Percentiles rank a stretch among this genome's conserved stretches.
Conservation (phyloP, 2,888 invertebrate genomes). For the Villa cingulata region DNA sequence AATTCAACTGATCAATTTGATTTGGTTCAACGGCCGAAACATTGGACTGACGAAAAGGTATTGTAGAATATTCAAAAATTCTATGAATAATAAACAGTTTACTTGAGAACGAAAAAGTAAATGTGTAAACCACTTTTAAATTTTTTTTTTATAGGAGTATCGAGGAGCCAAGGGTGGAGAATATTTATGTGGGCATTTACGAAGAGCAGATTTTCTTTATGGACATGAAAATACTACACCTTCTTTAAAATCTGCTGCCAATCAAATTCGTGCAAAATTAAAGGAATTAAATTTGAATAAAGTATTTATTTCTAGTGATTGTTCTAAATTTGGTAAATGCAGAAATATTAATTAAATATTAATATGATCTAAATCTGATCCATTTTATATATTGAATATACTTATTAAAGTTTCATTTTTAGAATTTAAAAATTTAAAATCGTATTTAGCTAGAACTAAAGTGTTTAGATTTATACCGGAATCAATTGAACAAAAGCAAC, state of each 20-base stretch:
- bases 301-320: conserved; percentile 80
- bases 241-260: conserved; percentile 57
- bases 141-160: conserved; percentile 25
- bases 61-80: not conserved
- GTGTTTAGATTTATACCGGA: conserved; percentile 27
- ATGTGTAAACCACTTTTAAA: not conserved
- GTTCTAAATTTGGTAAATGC: conserved; percentile 41
- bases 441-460: conserved; percentile 23
- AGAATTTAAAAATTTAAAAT: conserved; percentile 29
- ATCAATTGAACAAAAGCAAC: conserved; percentile 22
- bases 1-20: conserved; percentile 48
- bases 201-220: conserved; percentile 74
- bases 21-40: conserved; percentile 41
- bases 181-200: conserved; percentile 74
- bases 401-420: conserved; percentile 1
- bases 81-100: not conserved
- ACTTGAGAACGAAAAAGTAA: not conserved
- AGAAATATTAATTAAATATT: conserved; percentile 10
- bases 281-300: conserved; percentile 42
- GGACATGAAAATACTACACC: conserved; percentile 64
- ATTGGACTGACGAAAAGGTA: conserved; percentile 48
- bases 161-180: conserved; percentile 48
- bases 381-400: not conserved
- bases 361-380: too few relatives aligned
- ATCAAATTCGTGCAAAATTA: conserved; percentile 52